Conservation (phyloP, 2,113 vertebrate species). For the Callorhinus ursinus region DNA sequence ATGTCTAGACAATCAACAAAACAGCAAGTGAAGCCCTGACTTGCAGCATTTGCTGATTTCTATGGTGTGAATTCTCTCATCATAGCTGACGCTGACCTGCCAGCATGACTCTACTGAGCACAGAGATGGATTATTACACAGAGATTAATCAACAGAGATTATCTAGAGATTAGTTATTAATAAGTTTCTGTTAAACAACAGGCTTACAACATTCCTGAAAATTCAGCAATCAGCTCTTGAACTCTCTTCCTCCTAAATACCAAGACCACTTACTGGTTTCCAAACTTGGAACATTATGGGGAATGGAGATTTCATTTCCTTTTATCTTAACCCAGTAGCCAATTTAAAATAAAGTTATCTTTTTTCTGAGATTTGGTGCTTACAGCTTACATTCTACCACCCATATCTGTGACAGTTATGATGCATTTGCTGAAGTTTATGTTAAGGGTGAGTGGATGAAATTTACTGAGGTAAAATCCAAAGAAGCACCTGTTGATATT, state of each 20-base stretch:
- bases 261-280: neutral
- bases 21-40: neutral
- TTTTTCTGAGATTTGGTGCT: neutral
- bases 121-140: neutral
- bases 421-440: neutral
- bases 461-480: neutral
- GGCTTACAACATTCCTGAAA: neutral
- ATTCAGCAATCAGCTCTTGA: neutral
- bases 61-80: neutral
- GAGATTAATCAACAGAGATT: neutral
- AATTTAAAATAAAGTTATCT: neutral
- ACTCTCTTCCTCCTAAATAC: neutral
- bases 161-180: neutral
- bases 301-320: neutral
- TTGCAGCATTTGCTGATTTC: neutral
- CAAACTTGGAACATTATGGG: neutral
- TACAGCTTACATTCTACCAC: neutral
- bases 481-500: neutral
- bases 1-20: neutral
- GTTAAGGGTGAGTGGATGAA: neutral
- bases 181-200: neutral
- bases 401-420: neutral
- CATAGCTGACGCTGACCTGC: too few species aligned
- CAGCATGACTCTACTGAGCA: too few species aligned
- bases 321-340: neutral